Base-by-base conservation (phyloP, 2,113 vertebrate genomes). In the Pseudopipra pipra region DNA sequence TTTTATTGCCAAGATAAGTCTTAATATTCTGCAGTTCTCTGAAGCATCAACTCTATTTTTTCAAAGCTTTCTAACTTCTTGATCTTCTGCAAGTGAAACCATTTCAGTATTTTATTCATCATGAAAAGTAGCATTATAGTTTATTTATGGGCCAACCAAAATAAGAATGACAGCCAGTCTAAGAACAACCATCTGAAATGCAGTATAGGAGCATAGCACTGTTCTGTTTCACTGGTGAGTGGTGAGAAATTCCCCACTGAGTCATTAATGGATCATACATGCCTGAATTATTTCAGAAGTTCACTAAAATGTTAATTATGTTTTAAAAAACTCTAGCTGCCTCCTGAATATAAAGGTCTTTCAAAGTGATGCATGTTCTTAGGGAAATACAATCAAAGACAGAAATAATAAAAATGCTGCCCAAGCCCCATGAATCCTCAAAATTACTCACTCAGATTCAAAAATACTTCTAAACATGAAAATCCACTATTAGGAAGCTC, bases 251-350 rank as follows among this genome's bases (percentile, higher is more conserved):
- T 96, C 30, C 41, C 13, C 21, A 41, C n/a, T 51, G 56, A 56
- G 33, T 58, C 33, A 17, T 46, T 87, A 87, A 44, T 37, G 44
- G 59, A 14, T 95, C 23, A 49, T 44, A 77, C 23, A 56, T 54
- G 41, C 18, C 46, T 87, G 43, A 93, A 83, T 71, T 92, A 82
- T 71, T 89, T 92, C 70, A 92, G 56, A 82, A 95, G 74, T 76
- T 89, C 70, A 79, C 44, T 82, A 76, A 75, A 89, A 70, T 70
- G 41, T 79, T 89, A 89, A 88, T 88, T 86, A 70, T 33, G 12
- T 71, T 94, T 92, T 81, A 5, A 44, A 71, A 95, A 84, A 2
- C 39, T 77, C 37, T 74, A 67, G 25, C 33, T 90, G 23, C 24
- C 18, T 88, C 58, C 63, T 47, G 33, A 86, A 88, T 71, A 16